phyloP scores from a whole-genome alignment of 2,797 vertebrate genomes.

The Tokudaia muenninki region DNA sequence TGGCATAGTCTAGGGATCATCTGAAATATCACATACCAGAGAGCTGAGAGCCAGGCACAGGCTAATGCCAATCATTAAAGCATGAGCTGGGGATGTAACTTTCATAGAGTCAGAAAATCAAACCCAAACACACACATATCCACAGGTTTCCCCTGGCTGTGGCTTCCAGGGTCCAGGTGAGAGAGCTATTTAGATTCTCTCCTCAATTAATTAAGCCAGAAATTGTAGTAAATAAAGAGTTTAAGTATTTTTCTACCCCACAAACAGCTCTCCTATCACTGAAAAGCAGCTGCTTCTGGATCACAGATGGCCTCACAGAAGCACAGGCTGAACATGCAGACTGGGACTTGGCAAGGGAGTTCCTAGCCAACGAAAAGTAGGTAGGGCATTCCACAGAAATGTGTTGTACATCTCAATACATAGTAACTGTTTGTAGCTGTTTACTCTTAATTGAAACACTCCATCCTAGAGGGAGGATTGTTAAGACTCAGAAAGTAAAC shows the following conservation, averaged over 20 bases:
- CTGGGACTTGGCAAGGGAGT: neutral
- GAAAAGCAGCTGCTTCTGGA: slow-evolving; percentile 60
- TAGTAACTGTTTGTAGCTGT: neutral
- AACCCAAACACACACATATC: neutral
- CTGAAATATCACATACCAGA: slow-evolving; percentile 34
- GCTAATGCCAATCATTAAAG: slow-evolving; percentile 21
- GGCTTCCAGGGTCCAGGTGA: slow-evolving; percentile 65
- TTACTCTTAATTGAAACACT: neutral
- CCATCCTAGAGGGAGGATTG: neutral
- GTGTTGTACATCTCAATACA: too few relatives aligned
- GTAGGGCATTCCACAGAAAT: neutral
- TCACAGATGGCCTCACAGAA: slow-evolving; percentile 34
- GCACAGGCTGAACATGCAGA: neutral
- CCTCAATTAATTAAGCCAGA: slow-evolving; percentile 71
- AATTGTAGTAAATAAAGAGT: slow-evolving; percentile 72
- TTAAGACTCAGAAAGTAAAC: neutral
- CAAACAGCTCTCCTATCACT: slow-evolving; percentile 4
- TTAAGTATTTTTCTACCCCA: slow-evolving; percentile 42
- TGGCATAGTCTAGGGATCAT: slow-evolving; percentile 55
- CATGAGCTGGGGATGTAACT: neutral
- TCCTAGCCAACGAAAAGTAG: neutral
- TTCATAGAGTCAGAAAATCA: slow-evolving; percentile 38
- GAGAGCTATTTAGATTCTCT: slow-evolving; percentile 66
- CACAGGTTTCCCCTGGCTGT: slow-evolving; percentile 58
- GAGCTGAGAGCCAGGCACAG: slow-evolving; percentile 46